Conservation (phyloP, 2,888 invertebrate species). For the Schizaphis graminum region DNA sequence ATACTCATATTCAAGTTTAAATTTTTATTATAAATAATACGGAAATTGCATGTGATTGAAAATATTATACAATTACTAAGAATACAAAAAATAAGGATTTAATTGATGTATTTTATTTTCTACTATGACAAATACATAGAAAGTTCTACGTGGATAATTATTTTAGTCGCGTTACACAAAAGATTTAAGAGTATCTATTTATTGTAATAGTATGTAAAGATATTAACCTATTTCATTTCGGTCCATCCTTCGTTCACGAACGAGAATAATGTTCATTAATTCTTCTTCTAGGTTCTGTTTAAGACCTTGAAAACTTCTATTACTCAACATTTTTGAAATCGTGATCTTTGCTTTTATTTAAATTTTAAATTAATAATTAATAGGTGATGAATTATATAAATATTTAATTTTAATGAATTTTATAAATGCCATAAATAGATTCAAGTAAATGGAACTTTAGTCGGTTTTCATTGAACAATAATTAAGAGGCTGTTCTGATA, state of each 20-base stretch:
- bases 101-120: background rate
- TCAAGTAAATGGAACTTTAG: background rate
- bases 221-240: too few relatives aligned
- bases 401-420: background rate
- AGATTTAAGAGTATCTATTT: background rate
- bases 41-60: background rate
- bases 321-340: background rate
- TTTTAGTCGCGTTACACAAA: background rate
- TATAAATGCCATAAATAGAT: background rate
- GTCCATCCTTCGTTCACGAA: too few relatives aligned
- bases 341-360: background rate
- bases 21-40: background rate
- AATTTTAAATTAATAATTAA: background rate
- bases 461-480: background rate
- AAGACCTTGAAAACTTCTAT: background rate
- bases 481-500: too few relatives aligned
- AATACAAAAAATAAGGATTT: background rate
- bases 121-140: background rate
- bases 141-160: background rate
- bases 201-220: background rate
- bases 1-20: background rate
- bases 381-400: background rate
- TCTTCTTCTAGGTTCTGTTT: too few relatives aligned
- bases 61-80: background rate
- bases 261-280: too few relatives aligned